Base-by-base conservation (phyloP, 2,888 invertebrate species). In the Syrista parreyssii region DNA sequence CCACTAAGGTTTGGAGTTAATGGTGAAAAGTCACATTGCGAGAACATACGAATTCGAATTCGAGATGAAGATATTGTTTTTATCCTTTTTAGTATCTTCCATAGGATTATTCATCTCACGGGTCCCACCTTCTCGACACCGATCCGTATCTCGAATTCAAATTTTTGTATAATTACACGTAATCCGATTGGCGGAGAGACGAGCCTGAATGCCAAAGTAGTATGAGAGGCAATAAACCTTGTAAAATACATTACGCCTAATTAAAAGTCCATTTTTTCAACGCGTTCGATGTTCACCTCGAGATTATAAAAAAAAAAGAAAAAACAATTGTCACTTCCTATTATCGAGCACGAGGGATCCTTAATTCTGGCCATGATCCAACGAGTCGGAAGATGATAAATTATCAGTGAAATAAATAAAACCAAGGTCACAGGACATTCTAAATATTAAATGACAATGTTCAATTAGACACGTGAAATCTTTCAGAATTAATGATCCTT, bases 181-280 rank as follows among this genome's bases (percentile, higher is more conserved):
- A 55, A 55, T 23, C 55, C 23, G 55, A 55, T 55, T 55, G 55
- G 55, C 55, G 55, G 55, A 23, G 55, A 55, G 55, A 55, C 30
- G 73, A 80, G 79, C 80, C 80, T 77, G 78, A 79, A 76, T 80
- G 79, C 79, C 80, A 81, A 80, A 81, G 81, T 77, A 81, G 75
- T 72, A 78, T 68, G 80, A 79, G 76, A 74, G 80, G 79, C 80
- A 55, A 79, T 77, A 78, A 76, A 35, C 55, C 35, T 74, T 35
- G 74, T 35, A 35, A 33, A 74, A 30, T 74, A 36, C 71, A 74
- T 33, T 74, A 74, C 35, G 33, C 32, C 74, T 74, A 35, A 74
- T 33, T 74, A 74, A 74, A 55, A 74, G 74, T 71, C 71, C 74
- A 33, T 23, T 74, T 71, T 74, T 33, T 35, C 74, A 33, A 30